Evolutionary conservation across 2,113 vertebrate genomes (phyloP), one percentile per base, ranked within the genome.

Genomic region (Catharus bicknelli): DNA sequence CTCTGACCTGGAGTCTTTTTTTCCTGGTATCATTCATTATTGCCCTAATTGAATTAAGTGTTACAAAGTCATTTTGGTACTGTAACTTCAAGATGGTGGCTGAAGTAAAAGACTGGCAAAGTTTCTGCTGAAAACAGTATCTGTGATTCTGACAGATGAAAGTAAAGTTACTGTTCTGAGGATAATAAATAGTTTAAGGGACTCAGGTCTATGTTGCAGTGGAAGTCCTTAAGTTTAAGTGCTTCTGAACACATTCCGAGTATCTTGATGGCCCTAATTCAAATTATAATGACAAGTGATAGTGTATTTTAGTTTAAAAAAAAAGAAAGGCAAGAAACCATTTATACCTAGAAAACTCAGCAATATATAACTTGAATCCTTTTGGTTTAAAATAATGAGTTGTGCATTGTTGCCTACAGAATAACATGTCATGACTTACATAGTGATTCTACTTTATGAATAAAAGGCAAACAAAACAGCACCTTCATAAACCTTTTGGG

Each of bases 151-250:
- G 50, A 51, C 10, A 64, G 12, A 11, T 59, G 34, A 53, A 83
- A 80, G 48, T 77, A 34, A 68, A 34, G 72, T 81, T 58, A 14
- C 5, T 43, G n/a, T 32, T 86, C 47, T 59, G 40, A 58, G 17
- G 17, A 6, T 68, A 42, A 16, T 68, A 66, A 64, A 36, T 14
- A 51, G 7, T 57, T 64, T 53, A 16, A 48, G 19, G 11, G 16
- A 36, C 47, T 86, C 2, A 2, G 45, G 13, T 48, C 16, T 64
- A 0, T 30, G 18, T 55, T 1, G 0, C 43, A 57, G 17, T 64
- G 27, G 8, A 87, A 64, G 9, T 90, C 59, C 4, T 55, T 20
- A 67, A 27, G 8, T 32, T 83, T 80, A 88, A 88, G 48, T 1
- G 2, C 38, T 77, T 87, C 62, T 79, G 63, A 84, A 53, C 27